Base-by-base conservation (phyloP, 2,888 invertebrate genomes). In the Epirrhoe tristata region DNA sequence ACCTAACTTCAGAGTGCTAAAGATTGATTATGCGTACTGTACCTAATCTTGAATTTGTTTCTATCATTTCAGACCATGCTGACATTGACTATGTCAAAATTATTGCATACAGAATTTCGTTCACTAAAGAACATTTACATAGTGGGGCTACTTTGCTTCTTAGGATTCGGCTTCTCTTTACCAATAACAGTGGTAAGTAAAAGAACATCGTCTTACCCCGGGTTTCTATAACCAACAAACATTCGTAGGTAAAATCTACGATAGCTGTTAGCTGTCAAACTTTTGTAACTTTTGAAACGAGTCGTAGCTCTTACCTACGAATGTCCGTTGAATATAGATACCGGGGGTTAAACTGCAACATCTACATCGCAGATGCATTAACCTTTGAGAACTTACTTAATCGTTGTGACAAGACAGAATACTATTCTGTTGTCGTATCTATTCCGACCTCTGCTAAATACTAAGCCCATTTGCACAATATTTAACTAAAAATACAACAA, bases 81-180 rank as follows among this genome's bases (percentile, higher is more conserved):
- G 56, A 86, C 88, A 12, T 66, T 84, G 17, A 80, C 81, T 0
- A 81, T 88, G 72, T 78, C 89, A 8, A 88, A 81, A 70, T 69
- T 89, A 56, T 67, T 91, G 14, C 85, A 86, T 62, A 83, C 76
- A 50, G 87, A 89, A 73, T 87, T 86, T 73, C 79, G 74, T 56
- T 81, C 85, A 0, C 79, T 90, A 39, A 90, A 89, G 71, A 84
- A 74, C 58, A 76, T 88, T 57, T 91, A 90, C 66, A 81, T 90
- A 46, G 77, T 87, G 51, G 91, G 90, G 24, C 61, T 90, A 55
- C 66, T 89, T 46, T 88, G 89, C 72, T 83, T 81, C 58, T 8
- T 85, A 6, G 88, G 89, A 31, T 89, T 89, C 63, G 69, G 71
- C 5, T 58, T 82, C 5, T 82, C 86, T 4, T 50, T 84, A 39